Evolutionary conservation across 2,888 invertebrate species (phyloP).

Genomic region (Nephrocerus scutellatus): DNA sequence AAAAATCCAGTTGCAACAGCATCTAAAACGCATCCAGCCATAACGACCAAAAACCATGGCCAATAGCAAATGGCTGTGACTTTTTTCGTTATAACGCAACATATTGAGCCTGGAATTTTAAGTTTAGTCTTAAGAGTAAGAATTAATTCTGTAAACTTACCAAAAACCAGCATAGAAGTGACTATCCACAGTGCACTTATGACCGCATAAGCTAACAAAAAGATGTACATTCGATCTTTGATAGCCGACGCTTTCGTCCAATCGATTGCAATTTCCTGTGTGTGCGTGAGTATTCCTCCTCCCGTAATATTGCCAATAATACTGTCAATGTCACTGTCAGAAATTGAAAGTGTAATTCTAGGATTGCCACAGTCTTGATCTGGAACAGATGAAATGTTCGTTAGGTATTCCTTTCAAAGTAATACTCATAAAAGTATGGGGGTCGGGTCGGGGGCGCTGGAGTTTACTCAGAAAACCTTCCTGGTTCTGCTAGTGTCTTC

Average conservation of each 20-base stretch:
- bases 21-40: constrained; percentile 44
- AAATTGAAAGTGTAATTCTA: neutral
- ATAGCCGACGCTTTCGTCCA: constrained; percentile 30
- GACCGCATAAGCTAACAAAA: constrained; percentile 34
- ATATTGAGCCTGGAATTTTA: constrained; percentile 30
- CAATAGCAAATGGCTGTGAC: constrained; percentile 34
- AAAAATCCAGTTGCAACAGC: constrained; percentile 47
- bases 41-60: constrained; percentile 46
- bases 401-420: no score
- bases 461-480: no score
- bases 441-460: no score
- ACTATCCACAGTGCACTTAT: constrained; percentile 39
- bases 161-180: constrained; percentile 33
- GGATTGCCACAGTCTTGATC: constrained; percentile 32
- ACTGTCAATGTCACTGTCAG: constrained; percentile 4
- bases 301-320: constrained; percentile 1
- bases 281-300: fast-evolving
- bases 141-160: constrained; percentile 27
- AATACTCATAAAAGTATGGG: no score
- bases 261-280: constrained; percentile 24
- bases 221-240: constrained; percentile 34
- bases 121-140: constrained; percentile 1
- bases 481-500: no score
- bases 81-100: constrained; percentile 32
- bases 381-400: no score